These are phyloP conservation scores for Marmota monax DNA, from an alignment of 2,113 vertebrate species.

Conservation along the genomic window DNA sequence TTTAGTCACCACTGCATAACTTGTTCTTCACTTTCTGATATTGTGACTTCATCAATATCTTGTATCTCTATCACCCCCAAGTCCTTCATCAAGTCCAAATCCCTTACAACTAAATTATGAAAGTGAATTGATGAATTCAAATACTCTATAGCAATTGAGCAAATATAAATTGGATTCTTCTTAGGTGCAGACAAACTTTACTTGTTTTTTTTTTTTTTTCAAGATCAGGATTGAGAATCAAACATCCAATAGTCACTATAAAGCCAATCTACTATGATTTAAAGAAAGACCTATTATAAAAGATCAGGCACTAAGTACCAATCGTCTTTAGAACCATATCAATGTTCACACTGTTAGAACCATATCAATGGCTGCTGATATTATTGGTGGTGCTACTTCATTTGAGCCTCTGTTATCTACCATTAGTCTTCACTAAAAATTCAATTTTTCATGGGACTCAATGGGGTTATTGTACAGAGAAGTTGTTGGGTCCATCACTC, in stretches of 20 bases:
- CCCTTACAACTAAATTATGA: background rate
- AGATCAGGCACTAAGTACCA: background rate
- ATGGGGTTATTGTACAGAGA: background rate
- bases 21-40: background rate
- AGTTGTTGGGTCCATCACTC: background rate
- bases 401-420: background rate
- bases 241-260: background rate
- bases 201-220: background rate
- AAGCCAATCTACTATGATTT: too few species aligned
- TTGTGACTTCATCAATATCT: background rate
- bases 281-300: background rate
- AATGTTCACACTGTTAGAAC: background rate
- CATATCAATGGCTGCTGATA: background rate
- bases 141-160: background rate
- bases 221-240: background rate
- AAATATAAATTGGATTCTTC: background rate
- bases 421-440: background rate
- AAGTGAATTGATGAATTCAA: background rate
- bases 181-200: background rate
- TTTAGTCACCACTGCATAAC: background rate
- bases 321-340: background rate
- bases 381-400: background rate
- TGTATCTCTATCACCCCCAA: background rate
- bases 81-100: background rate
- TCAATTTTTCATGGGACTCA: background rate